A percentile compares a stretch with the other conserved stretches of the same genome.
Evolutionary conservation across 2,113 vertebrate genomes (phyloP).

Genomic region (Salvelinus namaycush): DNA sequence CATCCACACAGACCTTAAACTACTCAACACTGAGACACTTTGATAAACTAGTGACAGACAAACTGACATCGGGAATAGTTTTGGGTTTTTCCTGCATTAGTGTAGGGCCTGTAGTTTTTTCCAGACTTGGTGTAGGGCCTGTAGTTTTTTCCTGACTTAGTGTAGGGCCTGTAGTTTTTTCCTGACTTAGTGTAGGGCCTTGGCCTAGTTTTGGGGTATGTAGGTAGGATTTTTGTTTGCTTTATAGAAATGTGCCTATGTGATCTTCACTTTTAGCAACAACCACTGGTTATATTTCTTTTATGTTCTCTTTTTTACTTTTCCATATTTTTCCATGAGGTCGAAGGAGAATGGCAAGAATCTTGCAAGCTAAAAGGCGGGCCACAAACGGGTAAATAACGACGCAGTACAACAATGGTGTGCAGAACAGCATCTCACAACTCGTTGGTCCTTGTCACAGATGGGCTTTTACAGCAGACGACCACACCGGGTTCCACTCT

Average conservation of each 20-base stretch:
- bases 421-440: too few species aligned
- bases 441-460: too few species aligned
- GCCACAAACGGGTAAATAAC: too few species aligned
- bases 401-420: too few species aligned
- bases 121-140: too few species aligned
- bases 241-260: constrained; percentile 12
- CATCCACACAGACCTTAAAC: constrained; percentile 89
- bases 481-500: too few species aligned
- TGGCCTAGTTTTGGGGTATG: neutral
- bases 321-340: constrained; percentile 3
- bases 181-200: neutral
- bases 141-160: too few species aligned
- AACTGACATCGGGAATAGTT: neutral
- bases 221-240: neutral
- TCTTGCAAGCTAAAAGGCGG: too few species aligned
- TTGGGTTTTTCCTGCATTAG: neutral
- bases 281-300: constrained; percentile 25
- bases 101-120: neutral
- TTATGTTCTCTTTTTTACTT: constrained; percentile 18
- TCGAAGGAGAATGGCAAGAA: too few species aligned
- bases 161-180: too few species aligned
- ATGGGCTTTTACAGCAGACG: too few species aligned
- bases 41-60: neutral
- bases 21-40: neutral
- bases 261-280: constrained; percentile 29